A percentile compares a stretch with the other conserved stretches of the same genome.
phyloP scores from a whole-genome alignment of 2,113 vertebrate genomes.

The Lampris megalopsis region DNA sequence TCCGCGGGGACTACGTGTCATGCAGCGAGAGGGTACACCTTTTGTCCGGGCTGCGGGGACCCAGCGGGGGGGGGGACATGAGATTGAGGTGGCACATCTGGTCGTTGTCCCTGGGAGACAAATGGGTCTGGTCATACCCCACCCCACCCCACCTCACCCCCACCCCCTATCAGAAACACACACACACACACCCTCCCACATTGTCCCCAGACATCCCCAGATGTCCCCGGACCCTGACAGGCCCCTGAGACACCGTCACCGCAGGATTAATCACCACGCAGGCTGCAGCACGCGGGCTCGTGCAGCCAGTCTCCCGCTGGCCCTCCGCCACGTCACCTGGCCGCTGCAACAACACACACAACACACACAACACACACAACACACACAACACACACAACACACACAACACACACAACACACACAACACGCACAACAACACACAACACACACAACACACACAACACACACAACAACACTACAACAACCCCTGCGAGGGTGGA shows the following conservation, averaged over 20 bases:
- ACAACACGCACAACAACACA: background rate
- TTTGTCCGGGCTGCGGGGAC: conserved; percentile 60
- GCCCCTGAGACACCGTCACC: conserved; percentile 71
- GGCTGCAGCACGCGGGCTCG: background rate
- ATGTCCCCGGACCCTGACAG: conserved; percentile 75
- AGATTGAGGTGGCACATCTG: conserved; percentile 68
- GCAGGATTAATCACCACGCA: conserved; percentile 78
- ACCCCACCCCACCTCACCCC: background rate
- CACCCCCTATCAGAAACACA: background rate
- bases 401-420: background rate
- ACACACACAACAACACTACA: background rate
- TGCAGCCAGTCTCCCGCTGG: conserved; percentile 39
- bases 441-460: background rate
- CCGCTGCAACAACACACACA: background rate
- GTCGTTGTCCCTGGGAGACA: conserved; percentile 69
- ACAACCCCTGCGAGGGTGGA: too few relatives aligned
- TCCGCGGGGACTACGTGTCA: conserved; percentile 69
- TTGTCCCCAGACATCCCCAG: conserved; percentile 68
- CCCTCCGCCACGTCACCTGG: conserved; percentile 37
- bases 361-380: background rate
- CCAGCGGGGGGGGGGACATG: conserved; percentile 15
- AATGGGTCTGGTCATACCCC: conserved; percentile 55
- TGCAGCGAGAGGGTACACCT: conserved; percentile 67
- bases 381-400: background rate
- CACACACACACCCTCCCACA: background rate